Evolutionary conservation across 1,140 invertebrate species (phyloP).

Genomic region (Macrocentrus cingulum): DNA sequence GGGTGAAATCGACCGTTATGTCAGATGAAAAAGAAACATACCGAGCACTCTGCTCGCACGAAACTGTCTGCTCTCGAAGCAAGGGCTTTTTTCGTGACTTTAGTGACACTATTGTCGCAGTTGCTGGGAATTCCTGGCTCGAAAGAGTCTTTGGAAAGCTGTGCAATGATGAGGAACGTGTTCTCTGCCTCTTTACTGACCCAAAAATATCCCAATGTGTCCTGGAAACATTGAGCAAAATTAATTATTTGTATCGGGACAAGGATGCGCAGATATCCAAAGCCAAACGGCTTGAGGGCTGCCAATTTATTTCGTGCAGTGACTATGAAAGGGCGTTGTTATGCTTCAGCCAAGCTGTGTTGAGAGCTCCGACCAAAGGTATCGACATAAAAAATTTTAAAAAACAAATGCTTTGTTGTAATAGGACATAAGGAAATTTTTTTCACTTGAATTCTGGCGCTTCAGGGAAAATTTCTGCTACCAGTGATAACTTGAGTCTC

Average conservation of each 20-base stretch:
- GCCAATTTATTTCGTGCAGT: constrained; percentile 51
- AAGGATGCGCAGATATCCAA: constrained; percentile 60
- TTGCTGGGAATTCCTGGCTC: constrained; percentile 59
- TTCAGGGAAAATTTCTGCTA: constrained; percentile 53
- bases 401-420: too few species aligned
- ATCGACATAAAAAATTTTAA: not conserved
- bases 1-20: too few species aligned
- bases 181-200: constrained; percentile 58
- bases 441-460: not conserved
- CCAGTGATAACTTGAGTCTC: constrained; percentile 65
- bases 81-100: constrained; percentile 65
- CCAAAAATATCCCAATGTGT: constrained; percentile 58
- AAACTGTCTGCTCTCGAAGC: constrained; percentile 62
- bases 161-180: constrained; percentile 57
- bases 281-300: constrained; percentile 54
- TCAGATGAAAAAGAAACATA: constrained; percentile 34
- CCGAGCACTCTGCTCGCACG: constrained; percentile 60
- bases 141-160: constrained; percentile 58
- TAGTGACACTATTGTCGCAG: constrained; percentile 53
- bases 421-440: too few species aligned
- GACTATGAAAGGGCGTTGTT: constrained; percentile 60
- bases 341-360: constrained; percentile 65
- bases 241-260: constrained; percentile 60
- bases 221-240: constrained; percentile 57
- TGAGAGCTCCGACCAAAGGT: constrained; percentile 64